Evolutionary conservation across 2,888 invertebrate species (phyloP).

Genomic region (Drosophila niveifrons): DNA sequence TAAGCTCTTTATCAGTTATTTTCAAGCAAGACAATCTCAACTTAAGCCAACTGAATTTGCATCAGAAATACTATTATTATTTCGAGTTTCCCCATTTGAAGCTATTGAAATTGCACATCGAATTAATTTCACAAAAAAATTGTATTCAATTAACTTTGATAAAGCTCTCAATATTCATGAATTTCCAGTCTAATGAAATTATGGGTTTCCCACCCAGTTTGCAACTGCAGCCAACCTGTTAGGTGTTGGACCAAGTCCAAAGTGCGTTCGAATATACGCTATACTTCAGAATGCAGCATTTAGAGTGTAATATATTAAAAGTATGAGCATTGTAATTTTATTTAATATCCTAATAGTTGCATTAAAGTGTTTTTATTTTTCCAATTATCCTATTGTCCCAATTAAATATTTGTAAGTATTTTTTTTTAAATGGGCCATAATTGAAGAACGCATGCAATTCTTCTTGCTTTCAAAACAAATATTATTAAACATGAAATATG

Average conservation of each 20-base stretch:
- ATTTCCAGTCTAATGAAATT: constrained; percentile 44
- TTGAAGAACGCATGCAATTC: too few relatives aligned
- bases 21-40: not conserved
- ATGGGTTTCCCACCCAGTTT: constrained; percentile 7
- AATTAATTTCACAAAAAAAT: constrained; percentile 12
- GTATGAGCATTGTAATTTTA: too few relatives aligned
- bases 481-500: too few relatives aligned
- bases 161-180: constrained; percentile 33
- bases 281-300: not conserved
- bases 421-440: too few relatives aligned
- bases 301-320: too few relatives aligned
- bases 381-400: too few relatives aligned
- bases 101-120: constrained; percentile 3
- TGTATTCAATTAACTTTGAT: constrained; percentile 42
- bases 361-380: too few relatives aligned
- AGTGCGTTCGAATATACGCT: not conserved
- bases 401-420: too few relatives aligned
- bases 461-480: too few relatives aligned
- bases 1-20: constrained; percentile 4
- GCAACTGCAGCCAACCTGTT: constrained; percentile 23
- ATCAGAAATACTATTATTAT: not conserved
- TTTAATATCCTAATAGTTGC: too few relatives aligned
- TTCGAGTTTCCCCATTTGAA: not conserved
- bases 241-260: constrained; percentile 22
- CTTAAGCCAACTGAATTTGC: not conserved